Base-by-base conservation (phyloP, 2,888 invertebrate genomes). In the Alentia gelatinosa region DNA sequence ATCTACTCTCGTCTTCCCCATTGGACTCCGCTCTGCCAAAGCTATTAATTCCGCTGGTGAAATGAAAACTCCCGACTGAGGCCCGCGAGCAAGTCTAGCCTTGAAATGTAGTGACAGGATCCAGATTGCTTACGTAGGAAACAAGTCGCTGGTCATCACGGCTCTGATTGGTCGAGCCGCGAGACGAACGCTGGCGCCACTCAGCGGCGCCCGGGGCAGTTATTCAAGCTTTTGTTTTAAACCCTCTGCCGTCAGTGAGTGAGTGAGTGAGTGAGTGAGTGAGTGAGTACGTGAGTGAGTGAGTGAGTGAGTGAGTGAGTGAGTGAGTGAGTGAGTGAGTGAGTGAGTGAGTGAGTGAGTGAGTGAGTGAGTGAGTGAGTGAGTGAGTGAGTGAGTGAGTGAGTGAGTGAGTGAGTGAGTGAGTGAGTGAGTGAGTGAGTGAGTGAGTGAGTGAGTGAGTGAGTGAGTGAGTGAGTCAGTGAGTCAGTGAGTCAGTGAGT, bases 221-320 rank as follows among this genome's bases (percentile, higher is more conserved):
- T 30, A 68, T 26, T 68, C 26, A 30, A 30, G 30, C n/a, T 68
- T 68, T 26, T 26, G 68, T 68, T 68, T 68, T 68, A 68, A 30
- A 68, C 30, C 68, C 68, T n/a, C n/a, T n/a, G 15, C n/a, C 63
- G 63, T 63, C 23, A 63, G 63, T 47, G 47, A 63, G 63, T 63
- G 63, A 63, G 63, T 63, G 63, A 63, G 63, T 63, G 63, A 63
- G 63, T 63, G 63, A 63, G 63, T 63, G n/a, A n/a, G n/a, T n/a
- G n/a, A n/a, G n/a, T n/a, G n/a, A n/a, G n/a, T n/a, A n/a, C n/a
- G n/a, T n/a, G n/a, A n/a, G n/a, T n/a, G n/a, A n/a, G n/a, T n/a
- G n/a, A n/a, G n/a, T n/a, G n/a, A n/a, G n/a, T n/a, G 63, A 63
- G 63, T 63, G 63, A 63, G 63, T 63, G 63, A 63, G 63, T 63